Evolutionary conservation across 2,113 vertebrate species (phyloP), one percentile per base, ranked within the genome.

Genomic region (Excalfactoria chinensis): DNA sequence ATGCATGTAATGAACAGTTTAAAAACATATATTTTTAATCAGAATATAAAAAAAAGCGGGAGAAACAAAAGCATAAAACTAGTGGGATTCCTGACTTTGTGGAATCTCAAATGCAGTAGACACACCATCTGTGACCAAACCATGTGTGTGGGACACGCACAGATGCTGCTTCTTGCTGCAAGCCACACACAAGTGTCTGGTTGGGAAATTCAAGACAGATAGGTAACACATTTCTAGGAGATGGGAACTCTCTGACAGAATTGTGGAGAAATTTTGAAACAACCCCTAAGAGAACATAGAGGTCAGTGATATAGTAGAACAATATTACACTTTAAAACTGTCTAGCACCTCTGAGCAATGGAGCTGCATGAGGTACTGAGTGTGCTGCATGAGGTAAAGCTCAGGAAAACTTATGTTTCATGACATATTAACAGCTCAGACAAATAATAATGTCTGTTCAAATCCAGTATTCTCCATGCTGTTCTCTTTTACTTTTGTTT

Each of bases 401-500:
- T 72, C 5, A 3, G 75, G 73, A 86, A 49, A 43, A 23, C 20
- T 80, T 77, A 72, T 28, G 28, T 86, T 86, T 86, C 74, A 26
- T 89, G 84, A 49, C 62, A 62, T 69, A 49, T 37, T 90, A 88
- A 84, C 49, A 59, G 53, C 28, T 75, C 14, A 40, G n/a, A n/a
- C 32, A 46, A 56, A 59, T 82, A 86, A 51, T 46, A 18, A 14
- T 35, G 15, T 76, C 84, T 89, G 8, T 90, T 84, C 41, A 35
- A 32, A 34, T 70, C 74, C 75, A 30, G 13, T 63, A 35, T 82
- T 89, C 55, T 87, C 22, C 34, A 68, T 59, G 34, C 59, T 21
- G 6, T 79, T 20, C 32, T 85, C 67, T 94, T 94, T 93, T 75
- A 35, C 32, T 79, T 84, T 62, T 76, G 23, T 77, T 94, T 63